Evolutionary conservation across 1,140 invertebrate species (phyloP).

Genomic region (Cephus cinctus): DNA sequence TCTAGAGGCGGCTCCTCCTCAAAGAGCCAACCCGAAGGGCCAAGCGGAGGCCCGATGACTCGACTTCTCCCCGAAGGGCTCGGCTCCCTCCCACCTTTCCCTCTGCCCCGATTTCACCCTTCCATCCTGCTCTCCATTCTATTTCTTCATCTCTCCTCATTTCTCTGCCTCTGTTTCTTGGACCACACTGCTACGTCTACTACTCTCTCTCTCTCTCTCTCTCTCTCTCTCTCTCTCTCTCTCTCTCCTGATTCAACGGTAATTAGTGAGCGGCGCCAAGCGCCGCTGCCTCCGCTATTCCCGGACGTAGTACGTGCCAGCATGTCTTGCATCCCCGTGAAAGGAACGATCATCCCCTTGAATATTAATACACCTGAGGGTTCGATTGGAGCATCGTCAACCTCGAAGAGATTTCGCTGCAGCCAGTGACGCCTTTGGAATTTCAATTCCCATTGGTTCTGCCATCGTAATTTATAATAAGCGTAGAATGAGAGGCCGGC

Average conservation of each 20-base stretch:
- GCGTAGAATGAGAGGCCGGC: too few relatives aligned
- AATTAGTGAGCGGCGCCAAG: conserved; percentile 46
- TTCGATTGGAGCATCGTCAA: too few relatives aligned
- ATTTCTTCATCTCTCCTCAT: conserved; percentile 8
- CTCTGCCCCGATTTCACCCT: conserved; percentile 16
- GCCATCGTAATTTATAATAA: too few relatives aligned
- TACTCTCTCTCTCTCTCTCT: conserved; percentile 10
- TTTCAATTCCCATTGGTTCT: too few relatives aligned
- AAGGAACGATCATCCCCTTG: too few relatives aligned
- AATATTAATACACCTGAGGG: too few relatives aligned
- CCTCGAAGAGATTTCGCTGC: too few relatives aligned
- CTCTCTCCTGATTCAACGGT: conserved; percentile 29
- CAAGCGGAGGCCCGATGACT: conserved; percentile 45
- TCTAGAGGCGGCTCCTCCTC: conserved; percentile 46
- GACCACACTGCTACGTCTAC: conserved; percentile 8
- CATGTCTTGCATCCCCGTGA: conserved; percentile 17
- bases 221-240: conserved; percentile 29
- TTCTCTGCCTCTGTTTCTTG: conserved; percentile 15
- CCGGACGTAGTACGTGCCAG: conserved; percentile 28
- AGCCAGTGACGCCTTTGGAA: too few relatives aligned
- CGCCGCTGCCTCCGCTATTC: too few relatives aligned
- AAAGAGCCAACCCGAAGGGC: conserved; percentile 31
- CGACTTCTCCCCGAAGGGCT: conserved; percentile 33
- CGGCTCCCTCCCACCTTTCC: conserved; percentile 15
- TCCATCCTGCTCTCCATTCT: conserved; percentile 2